Evolutionary conservation across 2,797 vertebrate genomes (phyloP).

Genomic region (Onychomys leucogaster): DNA sequence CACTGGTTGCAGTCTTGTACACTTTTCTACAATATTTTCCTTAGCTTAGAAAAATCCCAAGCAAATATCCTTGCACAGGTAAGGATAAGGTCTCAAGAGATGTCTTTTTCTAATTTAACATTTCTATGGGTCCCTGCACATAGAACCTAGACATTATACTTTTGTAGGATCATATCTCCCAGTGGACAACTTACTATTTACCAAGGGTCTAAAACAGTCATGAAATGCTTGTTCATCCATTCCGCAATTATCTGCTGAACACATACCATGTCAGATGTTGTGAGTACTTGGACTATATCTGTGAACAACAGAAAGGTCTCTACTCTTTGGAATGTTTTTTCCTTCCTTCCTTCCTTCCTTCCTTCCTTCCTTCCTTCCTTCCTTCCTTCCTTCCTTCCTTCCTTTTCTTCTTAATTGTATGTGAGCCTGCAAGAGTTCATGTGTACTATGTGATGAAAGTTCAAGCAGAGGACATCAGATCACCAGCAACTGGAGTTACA

Average conservation of each 20-base stretch:
- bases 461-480: neutral
- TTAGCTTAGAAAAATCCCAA: slow-evolving; percentile 45
- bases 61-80: neutral
- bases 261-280: neutral
- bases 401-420: neutral
- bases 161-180: neutral
- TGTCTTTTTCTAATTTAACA: neutral
- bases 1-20: neutral
- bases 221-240: slow-evolving; percentile 52
- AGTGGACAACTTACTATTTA: slow-evolving; percentile 19
- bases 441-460: neutral
- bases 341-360: neutral
- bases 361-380: neutral
- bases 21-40: slow-evolving; percentile 37
- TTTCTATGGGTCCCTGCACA: neutral
- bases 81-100: slow-evolving; percentile 22
- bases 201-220: neutral
- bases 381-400: neutral
- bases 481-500: neutral
- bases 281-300: slow-evolving; percentile 7
- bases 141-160: slow-evolving; percentile 27
- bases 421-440: too few species aligned
- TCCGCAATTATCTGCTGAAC: slow-evolving; percentile 42
- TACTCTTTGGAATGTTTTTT: neutral
- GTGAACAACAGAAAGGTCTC: slow-evolving; percentile 34